Conservation (phyloP, 2,888 invertebrate species). For the Phortica magna region DNA sequence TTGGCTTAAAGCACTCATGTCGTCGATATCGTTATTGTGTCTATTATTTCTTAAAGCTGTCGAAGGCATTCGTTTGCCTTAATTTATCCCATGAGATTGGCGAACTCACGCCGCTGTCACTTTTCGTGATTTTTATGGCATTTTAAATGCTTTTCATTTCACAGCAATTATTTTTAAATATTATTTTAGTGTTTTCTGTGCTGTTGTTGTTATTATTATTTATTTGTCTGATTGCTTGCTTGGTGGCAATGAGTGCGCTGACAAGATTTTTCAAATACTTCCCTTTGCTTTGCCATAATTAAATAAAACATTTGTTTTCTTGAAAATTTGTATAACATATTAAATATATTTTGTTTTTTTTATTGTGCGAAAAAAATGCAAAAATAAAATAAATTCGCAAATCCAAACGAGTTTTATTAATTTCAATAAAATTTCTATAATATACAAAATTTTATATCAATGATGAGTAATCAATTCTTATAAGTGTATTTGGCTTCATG, state of each 20-base stretch:
- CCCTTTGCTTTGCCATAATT: not conserved
- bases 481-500: too few species aligned
- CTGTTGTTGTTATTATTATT: not conserved
- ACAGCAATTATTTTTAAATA: conserved; percentile 50
- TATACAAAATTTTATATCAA: too few species aligned
- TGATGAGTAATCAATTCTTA: too few species aligned
- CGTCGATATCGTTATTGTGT: not conserved
- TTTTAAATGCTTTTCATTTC: conserved; percentile 44
- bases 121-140: conserved; percentile 54
- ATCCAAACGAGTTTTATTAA: too few species aligned
- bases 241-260: not conserved
- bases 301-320: not conserved
- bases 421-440: too few species aligned
- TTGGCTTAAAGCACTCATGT: not conserved
- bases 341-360: not conserved
- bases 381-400: too few species aligned
- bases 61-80: conserved; percentile 13
- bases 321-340: not conserved
- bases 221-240: not conserved
- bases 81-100: conserved; percentile 31
- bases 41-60: conserved; percentile 1
- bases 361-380: too few species aligned
- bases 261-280: not conserved
- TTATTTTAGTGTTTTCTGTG: conserved; percentile 4
- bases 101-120: not conserved